Conservation (phyloP, 1,140 invertebrate genomes). For the Lordiphosa collinella region DNA sequence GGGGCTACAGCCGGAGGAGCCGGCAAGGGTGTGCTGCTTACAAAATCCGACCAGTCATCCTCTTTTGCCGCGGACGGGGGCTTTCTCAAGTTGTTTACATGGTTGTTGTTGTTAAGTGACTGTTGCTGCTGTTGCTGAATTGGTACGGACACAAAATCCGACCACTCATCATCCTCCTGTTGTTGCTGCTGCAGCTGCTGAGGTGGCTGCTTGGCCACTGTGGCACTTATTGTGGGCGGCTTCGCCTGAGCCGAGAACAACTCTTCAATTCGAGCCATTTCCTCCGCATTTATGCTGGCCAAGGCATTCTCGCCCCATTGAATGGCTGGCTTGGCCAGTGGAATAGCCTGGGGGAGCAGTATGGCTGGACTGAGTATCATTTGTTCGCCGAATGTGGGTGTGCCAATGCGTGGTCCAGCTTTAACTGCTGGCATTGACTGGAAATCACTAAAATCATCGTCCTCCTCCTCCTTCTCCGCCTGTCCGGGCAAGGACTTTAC, state of each 20-base stretch:
- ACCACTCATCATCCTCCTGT: conserved; percentile 82
- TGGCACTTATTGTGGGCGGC: conserved; percentile 67
- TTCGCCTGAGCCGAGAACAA: conserved; percentile 59
- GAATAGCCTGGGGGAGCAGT: conserved; percentile 67
- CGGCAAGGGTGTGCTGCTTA: conserved; percentile 81
- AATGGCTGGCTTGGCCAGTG: conserved; percentile 80
- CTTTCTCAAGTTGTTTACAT: conserved; percentile 25
- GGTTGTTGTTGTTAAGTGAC: conserved; percentile 35
- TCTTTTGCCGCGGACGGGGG: conserved; percentile 78
- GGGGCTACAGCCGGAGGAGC: conserved; percentile 1
- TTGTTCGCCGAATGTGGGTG: conserved; percentile 61
- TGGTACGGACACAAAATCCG: conserved; percentile 82
- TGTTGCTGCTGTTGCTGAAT: conserved; percentile 44
- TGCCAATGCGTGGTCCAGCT: conserved; percentile 29
- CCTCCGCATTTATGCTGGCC: conserved; percentile 84
- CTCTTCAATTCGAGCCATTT: conserved; percentile 81
- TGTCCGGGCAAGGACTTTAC: not conserved
- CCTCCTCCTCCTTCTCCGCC: conserved; percentile 18
- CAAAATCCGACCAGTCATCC: conserved; percentile 84
- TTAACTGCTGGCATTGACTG: conserved; percentile 57
- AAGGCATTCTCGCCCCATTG: conserved; percentile 82
- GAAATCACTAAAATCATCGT: conserved; percentile 77
- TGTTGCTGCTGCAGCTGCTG: conserved; percentile 14
- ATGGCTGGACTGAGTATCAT: conserved; percentile 78
- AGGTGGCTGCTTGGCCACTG: conserved; percentile 61